These are phyloP conservation scores for Hemiprocne comata DNA, from an alignment of 2,113 vertebrate species.

Conservation along the genomic window DNA sequence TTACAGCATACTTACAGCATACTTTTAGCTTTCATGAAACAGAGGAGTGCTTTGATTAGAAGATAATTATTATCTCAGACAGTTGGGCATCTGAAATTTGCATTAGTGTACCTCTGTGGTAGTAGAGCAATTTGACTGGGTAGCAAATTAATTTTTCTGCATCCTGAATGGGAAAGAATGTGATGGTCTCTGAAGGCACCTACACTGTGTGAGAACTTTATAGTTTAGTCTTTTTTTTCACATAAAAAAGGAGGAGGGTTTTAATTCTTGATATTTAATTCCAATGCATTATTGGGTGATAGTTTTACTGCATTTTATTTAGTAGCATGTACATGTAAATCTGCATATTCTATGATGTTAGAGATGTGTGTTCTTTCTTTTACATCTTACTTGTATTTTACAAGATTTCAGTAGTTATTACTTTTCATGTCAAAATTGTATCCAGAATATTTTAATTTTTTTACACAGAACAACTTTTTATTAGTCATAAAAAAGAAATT, in stretches of 20 bases:
- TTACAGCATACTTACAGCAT: not conserved
- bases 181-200: not conserved
- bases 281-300: not conserved
- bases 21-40: not conserved
- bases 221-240: not conserved
- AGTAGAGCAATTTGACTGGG: not conserved
- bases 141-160: not conserved
- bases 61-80: not conserved
- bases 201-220: not conserved
- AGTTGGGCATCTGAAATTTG: not conserved
- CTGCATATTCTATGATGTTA: not conserved
- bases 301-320: not conserved
- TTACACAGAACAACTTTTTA: not conserved
- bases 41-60: not conserved
- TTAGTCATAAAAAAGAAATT: not conserved
- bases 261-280: slow-evolving; percentile 1
- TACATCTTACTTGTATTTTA: not conserved
- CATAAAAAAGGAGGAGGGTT: not conserved
- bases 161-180: not conserved
- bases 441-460: not conserved
- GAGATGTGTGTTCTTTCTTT: not conserved
- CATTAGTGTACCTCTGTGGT: not conserved
- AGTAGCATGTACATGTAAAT: not conserved
- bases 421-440: not conserved
- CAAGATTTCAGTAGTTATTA: not conserved